phyloP scores from a whole-genome alignment of 2,888 invertebrate genomes.

The Digitonthophagus gazella region DNA sequence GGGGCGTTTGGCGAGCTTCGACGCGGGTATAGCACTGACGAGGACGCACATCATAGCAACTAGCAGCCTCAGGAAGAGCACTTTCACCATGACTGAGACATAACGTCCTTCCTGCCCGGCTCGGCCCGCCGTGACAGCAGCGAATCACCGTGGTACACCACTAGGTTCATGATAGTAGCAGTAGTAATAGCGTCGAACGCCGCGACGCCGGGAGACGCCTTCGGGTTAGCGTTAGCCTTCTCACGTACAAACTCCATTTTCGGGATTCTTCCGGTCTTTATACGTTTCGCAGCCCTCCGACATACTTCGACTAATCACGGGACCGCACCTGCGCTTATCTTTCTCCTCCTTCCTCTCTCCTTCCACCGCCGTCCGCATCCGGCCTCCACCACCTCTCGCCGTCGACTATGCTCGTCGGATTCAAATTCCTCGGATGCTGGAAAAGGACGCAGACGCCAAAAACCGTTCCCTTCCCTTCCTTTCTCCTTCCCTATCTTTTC shows the following conservation, averaged over 20 bases:
- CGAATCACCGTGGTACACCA: slow-evolving; percentile 37
- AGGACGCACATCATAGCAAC: slow-evolving; percentile 51
- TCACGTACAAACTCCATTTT: background rate
- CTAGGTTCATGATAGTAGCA: slow-evolving; percentile 43
- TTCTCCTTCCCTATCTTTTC: too few relatives aligned
- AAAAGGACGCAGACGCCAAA: background rate
- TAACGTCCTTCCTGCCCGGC: slow-evolving; percentile 44
- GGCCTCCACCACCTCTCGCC: background rate
- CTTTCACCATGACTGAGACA: slow-evolving; percentile 55
- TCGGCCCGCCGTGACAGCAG: slow-evolving; percentile 55
- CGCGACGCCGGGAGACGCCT: too few relatives aligned
- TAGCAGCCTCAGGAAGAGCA: slow-evolving; percentile 52
- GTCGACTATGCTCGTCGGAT: background rate
- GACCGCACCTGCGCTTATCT: background rate
- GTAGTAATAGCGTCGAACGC: too few relatives aligned
- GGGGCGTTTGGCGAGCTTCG: slow-evolving; percentile 37
- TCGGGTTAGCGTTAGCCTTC: background rate
- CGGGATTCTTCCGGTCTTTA: background rate
- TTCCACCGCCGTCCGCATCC: background rate
- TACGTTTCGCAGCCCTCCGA: background rate
- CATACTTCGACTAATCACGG: background rate
- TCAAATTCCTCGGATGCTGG: background rate
- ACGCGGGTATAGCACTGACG: slow-evolving; percentile 47
- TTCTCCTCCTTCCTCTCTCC: background rate
- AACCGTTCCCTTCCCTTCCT: background rate